Conservation (phyloP, 2,888 invertebrate genomes). For the Eueremaeus valkanovi region DNA sequence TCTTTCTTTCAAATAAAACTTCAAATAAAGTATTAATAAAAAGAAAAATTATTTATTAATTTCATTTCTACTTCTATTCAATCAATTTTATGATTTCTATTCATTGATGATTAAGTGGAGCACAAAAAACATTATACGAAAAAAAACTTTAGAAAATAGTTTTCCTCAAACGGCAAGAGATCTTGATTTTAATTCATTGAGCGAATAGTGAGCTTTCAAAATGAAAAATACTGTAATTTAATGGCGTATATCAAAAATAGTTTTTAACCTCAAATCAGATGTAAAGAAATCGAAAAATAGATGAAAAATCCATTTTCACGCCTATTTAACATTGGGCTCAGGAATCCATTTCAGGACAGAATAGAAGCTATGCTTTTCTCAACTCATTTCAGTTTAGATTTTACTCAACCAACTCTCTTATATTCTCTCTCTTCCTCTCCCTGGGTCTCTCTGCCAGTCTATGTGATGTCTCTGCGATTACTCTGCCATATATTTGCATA, state of each 20-base stretch:
- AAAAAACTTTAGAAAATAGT: not conserved
- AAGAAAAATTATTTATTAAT: conserved; percentile 20
- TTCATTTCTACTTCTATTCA: not conserved
- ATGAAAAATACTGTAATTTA: conserved; percentile 26
- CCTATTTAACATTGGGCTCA: conserved; percentile 24
- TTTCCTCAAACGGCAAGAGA: not conserved
- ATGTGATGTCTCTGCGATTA: too few species aligned
- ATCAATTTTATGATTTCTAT: conserved; percentile 11
- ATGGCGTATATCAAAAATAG: conserved; percentile 27
- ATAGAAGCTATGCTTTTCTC: conserved; percentile 10
- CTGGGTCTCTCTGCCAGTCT: not conserved
- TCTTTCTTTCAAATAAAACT: not conserved
- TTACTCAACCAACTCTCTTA: too few species aligned
- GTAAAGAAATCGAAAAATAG: conserved; percentile 18
- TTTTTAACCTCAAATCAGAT: conserved; percentile 28
- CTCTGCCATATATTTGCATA: too few species aligned
- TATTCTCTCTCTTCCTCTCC: not conserved
- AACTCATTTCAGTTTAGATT: not conserved
- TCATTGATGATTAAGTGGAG: conserved; percentile 20
- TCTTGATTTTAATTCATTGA: conserved; percentile 4
- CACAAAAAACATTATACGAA: not conserved
- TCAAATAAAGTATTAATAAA: not conserved
- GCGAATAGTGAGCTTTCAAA: not conserved
- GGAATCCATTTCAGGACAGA: not conserved
- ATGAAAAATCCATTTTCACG: conserved; percentile 35